Conservation (phyloP, 2,113 vertebrate species). For the Phrynocephalus versicolor region DNA sequence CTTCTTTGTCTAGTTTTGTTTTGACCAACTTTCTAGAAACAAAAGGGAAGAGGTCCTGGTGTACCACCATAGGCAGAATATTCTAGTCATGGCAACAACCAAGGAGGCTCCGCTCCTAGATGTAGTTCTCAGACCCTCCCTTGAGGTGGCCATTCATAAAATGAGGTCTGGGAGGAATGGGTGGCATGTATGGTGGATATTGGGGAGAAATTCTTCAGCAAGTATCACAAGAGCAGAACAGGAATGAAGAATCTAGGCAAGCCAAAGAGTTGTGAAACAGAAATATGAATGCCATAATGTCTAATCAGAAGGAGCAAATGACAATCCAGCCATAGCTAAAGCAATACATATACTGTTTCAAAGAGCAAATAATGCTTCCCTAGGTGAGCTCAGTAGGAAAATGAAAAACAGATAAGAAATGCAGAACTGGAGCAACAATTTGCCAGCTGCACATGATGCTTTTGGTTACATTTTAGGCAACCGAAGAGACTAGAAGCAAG, state of each 20-base stretch:
- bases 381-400: not conserved
- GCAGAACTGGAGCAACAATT: not conserved
- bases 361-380: not conserved
- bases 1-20: too few species aligned
- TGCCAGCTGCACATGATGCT: not conserved
- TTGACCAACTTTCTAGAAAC: too few species aligned
- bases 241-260: not conserved
- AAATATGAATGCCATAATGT: not conserved
- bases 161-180: too few species aligned
- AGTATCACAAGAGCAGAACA: not conserved
- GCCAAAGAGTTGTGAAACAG: not conserved
- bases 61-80: too few species aligned
- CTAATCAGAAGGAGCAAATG: not conserved
- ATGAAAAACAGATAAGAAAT: not conserved
- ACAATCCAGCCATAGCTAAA: not conserved
- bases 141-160: too few species aligned
- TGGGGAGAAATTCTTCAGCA: too few species aligned
- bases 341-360: not conserved
- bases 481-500: not conserved
- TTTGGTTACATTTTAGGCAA: not conserved
- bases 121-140: too few species aligned
- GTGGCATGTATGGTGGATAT: too few species aligned
- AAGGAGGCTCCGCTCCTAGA: too few species aligned
- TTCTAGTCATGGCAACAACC: too few species aligned
- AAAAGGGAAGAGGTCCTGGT: too few species aligned